Percentiles rank a stretch among this genome's conserved stretches.
Evolutionary conservation across 2,888 invertebrate genomes (phyloP).

Genomic region (Notodonta dromedarius): DNA sequence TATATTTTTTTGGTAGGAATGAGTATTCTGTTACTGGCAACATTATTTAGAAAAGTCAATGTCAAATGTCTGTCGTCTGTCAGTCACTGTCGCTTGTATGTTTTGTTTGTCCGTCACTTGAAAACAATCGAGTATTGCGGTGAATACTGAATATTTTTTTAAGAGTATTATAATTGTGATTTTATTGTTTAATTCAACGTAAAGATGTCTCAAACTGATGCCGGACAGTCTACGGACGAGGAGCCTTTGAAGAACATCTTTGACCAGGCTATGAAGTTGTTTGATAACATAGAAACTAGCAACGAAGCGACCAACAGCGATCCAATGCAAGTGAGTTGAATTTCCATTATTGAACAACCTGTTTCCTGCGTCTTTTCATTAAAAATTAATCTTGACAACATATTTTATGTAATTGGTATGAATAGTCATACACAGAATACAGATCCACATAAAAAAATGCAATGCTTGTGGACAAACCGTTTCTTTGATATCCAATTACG

Average conservation of each 20-base stretch:
- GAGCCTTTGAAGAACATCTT: constrained; percentile 80
- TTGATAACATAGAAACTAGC: constrained; percentile 86
- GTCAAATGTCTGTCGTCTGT: constrained; percentile 7
- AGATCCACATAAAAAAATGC: too few relatives aligned
- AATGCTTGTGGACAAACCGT: too few relatives aligned
- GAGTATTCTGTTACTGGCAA: too few relatives aligned
- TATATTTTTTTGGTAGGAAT: too few relatives aligned
- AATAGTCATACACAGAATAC: too few relatives aligned
- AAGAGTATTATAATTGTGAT: neutral
- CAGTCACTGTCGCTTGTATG: too few relatives aligned
- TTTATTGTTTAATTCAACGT: constrained; percentile 8
- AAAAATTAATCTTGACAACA: too few relatives aligned
- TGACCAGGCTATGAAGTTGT: constrained; percentile 88
- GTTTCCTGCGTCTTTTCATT: too few relatives aligned
- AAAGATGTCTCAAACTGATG: constrained; percentile 52
- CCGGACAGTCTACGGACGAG: constrained; percentile 60
- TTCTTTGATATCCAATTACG: too few relatives aligned
- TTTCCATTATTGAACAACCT: neutral
- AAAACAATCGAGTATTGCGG: constrained; percentile 16
- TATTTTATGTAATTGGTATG: too few relatives aligned
- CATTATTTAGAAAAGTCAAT: constrained; percentile 5
- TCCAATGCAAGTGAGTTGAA: constrained; percentile 86
- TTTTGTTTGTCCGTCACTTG: too few relatives aligned
- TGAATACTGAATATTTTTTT: constrained; percentile 7
- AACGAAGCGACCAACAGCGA: constrained; percentile 88